Percentiles rank a stretch among this genome's conserved stretches.
Evolutionary conservation across 2,888 invertebrate species (phyloP).

Genomic region (Aleiodes testaceus): DNA sequence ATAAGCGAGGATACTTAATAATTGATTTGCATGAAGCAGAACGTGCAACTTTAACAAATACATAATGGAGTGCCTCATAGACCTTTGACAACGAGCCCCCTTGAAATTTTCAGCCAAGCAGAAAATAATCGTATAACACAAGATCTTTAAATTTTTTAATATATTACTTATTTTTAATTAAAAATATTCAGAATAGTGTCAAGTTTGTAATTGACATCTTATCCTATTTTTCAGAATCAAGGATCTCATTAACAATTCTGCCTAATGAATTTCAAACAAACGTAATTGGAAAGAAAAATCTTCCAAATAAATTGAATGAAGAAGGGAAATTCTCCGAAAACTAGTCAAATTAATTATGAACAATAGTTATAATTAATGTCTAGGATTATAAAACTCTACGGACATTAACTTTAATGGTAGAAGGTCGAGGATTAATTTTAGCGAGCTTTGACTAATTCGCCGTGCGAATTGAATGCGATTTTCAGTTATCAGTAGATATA

Average conservation of each 20-base stretch:
- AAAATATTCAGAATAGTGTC: conserved; percentile 24
- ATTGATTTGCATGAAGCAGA: conserved; percentile 52
- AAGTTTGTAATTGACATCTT: conserved; percentile 33
- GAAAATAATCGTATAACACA: conserved; percentile 28
- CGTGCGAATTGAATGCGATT: no score
- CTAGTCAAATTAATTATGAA: no score
- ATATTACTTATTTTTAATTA: conserved; percentile 23
- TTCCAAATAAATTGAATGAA: neutral
- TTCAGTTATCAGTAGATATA: no score
- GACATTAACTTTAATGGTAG: no score
- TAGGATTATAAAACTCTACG: no score
- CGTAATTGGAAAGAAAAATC: conserved; percentile 2
- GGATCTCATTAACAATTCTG: neutral
- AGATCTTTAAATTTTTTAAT: conserved; percentile 39
- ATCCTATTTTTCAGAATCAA: neutral
- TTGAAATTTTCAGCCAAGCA: conserved; percentile 24
- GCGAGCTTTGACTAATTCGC: no score
- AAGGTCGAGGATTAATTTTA: no score
- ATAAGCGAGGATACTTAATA: conserved; percentile 39
- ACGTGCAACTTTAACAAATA: conserved; percentile 53
- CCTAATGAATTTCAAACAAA: neutral
- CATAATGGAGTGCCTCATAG: conserved; percentile 42
- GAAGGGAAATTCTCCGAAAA: conserved; percentile 6
- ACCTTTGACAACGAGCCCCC: conserved; percentile 25
- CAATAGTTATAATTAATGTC: no score